These are phyloP conservation scores for Amphimallon solstitiale DNA, from an alignment of 2,888 invertebrate species.

Conservation along the genomic window DNA sequence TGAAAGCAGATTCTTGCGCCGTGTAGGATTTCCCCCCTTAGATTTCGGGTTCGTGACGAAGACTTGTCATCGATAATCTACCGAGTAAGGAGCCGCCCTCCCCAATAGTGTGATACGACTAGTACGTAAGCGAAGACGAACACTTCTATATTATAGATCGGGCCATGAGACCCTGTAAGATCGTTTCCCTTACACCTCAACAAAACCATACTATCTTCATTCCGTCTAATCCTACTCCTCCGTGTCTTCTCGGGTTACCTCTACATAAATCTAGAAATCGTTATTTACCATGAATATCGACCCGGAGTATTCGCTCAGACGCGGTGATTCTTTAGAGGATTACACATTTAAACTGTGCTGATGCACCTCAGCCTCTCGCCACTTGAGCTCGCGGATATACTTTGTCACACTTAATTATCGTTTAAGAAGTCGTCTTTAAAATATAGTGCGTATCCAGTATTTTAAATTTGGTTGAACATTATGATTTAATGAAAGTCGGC, in stretches of 20 bases:
- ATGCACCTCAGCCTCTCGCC: no score
- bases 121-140: constrained; percentile 1
- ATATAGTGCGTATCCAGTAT: no score
- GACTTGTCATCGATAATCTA: no score
- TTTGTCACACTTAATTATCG: no score
- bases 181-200: neutral
- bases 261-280: constrained; percentile 31
- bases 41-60: no score
- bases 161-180: constrained; percentile 13
- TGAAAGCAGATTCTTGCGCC: no score
- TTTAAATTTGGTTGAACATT: no score
- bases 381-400: no score
- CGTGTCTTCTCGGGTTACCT: neutral
- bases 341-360: neutral
- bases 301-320: neutral
- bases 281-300: constrained; percentile 31
- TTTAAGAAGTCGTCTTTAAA: no score
- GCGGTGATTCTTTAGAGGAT: neutral
- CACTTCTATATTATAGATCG: constrained; percentile 28
- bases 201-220: no score
- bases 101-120: neutral
- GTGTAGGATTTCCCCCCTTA: no score
- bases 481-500: no score
- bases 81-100: neutral
- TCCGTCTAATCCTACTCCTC: neutral